Evolutionary conservation across 2,888 invertebrate genomes (phyloP).

Genomic region (Oscheius sp.): DNA sequence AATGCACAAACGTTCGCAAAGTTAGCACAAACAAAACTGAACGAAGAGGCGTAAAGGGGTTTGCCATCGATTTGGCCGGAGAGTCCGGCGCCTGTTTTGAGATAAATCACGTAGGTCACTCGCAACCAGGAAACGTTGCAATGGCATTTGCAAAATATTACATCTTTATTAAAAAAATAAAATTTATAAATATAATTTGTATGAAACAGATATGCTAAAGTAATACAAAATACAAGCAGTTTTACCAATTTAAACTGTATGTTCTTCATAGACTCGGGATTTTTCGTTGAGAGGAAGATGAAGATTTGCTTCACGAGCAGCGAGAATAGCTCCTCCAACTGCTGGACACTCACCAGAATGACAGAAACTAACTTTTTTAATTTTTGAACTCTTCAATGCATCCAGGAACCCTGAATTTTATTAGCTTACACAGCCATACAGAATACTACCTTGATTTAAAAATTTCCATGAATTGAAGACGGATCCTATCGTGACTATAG

Average conservation of each 20-base stretch:
- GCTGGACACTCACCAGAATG: slow-evolving; percentile 48
- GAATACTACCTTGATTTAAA: neutral
- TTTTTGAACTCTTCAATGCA: slow-evolving; percentile 34
- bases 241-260: neutral
- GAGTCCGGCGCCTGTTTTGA: neutral
- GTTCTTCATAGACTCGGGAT: slow-evolving; percentile 8
- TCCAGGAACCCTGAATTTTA: slow-evolving; percentile 43
- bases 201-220: neutral
- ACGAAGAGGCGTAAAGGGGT: neutral
- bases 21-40: neutral
- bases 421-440: neutral
- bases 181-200: neutral
- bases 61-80: neutral
- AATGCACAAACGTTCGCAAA: neutral
- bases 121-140: neutral
- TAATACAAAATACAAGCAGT: neutral
- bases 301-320: slow-evolving; percentile 40
- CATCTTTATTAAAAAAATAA: neutral
- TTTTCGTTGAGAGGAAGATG: neutral
- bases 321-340: slow-evolving; percentile 57
- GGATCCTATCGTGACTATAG: slow-evolving; percentile 58
- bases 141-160: neutral
- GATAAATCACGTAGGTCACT: slow-evolving; percentile 24
- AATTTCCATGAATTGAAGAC: slow-evolving; percentile 59
- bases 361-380: slow-evolving; percentile 46